Percentiles rank a stretch among this genome's conserved stretches.
phyloP scores from a whole-genome alignment of 1,140 invertebrate genomes.

The Halotydeus destructor region DNA sequence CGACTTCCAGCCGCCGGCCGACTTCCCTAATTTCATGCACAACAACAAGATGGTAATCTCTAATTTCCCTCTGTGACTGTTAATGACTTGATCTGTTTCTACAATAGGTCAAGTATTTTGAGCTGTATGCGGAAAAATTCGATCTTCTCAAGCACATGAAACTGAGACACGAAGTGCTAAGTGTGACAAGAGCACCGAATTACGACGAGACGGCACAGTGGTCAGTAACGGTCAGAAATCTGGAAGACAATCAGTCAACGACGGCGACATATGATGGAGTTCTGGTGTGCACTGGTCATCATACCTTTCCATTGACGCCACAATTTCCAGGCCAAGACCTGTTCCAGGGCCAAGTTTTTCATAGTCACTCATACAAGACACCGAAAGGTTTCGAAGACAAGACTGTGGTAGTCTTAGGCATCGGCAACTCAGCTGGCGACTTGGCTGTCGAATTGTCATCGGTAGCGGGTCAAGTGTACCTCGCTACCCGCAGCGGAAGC shows the following conservation, averaged over 20 bases:
- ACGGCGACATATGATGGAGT: slow-evolving; percentile 25
- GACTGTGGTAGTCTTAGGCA: slow-evolving; percentile 29
- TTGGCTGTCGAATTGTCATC: slow-evolving; percentile 16
- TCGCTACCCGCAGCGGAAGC: slow-evolving; percentile 28
- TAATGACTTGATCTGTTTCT: not conserved
- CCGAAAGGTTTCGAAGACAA: slow-evolving; percentile 24
- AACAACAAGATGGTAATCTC: slow-evolving; percentile 23
- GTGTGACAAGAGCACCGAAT: slow-evolving; percentile 19
- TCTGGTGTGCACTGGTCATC: slow-evolving; percentile 18
- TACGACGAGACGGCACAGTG: slow-evolving; percentile 25
- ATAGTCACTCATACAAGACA: slow-evolving; percentile 27
- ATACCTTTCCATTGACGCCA: slow-evolving; percentile 20
- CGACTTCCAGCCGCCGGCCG: slow-evolving; percentile 27
- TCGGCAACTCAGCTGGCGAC: slow-evolving; percentile 33
- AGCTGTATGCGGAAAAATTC: slow-evolving; percentile 25
- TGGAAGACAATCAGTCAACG: slow-evolving; percentile 8
- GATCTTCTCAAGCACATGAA: slow-evolving; percentile 22
- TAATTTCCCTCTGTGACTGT: slow-evolving; percentile 1
- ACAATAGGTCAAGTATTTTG: slow-evolving; percentile 22
- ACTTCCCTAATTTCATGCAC: slow-evolving; percentile 28
- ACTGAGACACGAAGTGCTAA: slow-evolving; percentile 22
- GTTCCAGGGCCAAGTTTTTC: slow-evolving; percentile 27
- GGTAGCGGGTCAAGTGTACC: slow-evolving; percentile 23
- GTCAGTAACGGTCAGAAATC: slow-evolving; percentile 20
- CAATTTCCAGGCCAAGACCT: slow-evolving; percentile 18